Evolutionary conservation across 1,140 invertebrate genomes (phyloP).

Genomic region (Bombyx mandarina): DNA sequence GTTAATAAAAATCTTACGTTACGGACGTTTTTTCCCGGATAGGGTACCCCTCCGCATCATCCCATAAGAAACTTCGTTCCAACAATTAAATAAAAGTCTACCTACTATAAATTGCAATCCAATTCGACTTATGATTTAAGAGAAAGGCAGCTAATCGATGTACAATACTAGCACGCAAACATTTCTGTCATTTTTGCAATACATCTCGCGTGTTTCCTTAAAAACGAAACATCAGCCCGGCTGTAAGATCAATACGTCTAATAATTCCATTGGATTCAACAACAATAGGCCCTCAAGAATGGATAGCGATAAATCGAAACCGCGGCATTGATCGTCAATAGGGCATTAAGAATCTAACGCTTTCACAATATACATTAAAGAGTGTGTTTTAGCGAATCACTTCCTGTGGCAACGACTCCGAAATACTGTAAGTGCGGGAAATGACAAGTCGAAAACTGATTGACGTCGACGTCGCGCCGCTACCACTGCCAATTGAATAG

Average conservation of each 20-base stretch:
- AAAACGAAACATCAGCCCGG: conserved; percentile 33
- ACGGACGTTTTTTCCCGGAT: too few species aligned
- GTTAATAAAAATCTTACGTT: too few species aligned
- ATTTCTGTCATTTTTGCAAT: conserved; percentile 12
- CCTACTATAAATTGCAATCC: too few species aligned
- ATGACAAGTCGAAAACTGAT: conserved; percentile 58
- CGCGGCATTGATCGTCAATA: conserved; percentile 50
- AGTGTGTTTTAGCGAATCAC: conserved; percentile 66
- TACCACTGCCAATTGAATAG: conserved; percentile 61
- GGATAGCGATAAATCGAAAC: conserved; percentile 56
- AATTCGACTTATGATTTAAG: too few species aligned
- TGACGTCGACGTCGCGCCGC: conserved; percentile 32
- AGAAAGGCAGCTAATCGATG: too few species aligned
- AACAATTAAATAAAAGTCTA: too few species aligned
- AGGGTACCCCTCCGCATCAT: too few species aligned
- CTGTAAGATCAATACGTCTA: conserved; percentile 29
- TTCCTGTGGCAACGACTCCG: conserved; percentile 46
- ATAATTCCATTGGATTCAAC: conserved; percentile 46
- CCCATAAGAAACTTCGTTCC: too few species aligned
- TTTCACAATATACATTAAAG: conserved; percentile 59
- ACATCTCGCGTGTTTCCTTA: conserved; percentile 11
- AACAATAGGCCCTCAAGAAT: conserved; percentile 55
- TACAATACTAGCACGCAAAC: not conserved
- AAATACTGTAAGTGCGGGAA: conserved; percentile 60
- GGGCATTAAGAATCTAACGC: conserved; percentile 54